phyloP scores from a whole-genome alignment of 2,113 vertebrate genomes.

The Alectura lathami region DNA sequence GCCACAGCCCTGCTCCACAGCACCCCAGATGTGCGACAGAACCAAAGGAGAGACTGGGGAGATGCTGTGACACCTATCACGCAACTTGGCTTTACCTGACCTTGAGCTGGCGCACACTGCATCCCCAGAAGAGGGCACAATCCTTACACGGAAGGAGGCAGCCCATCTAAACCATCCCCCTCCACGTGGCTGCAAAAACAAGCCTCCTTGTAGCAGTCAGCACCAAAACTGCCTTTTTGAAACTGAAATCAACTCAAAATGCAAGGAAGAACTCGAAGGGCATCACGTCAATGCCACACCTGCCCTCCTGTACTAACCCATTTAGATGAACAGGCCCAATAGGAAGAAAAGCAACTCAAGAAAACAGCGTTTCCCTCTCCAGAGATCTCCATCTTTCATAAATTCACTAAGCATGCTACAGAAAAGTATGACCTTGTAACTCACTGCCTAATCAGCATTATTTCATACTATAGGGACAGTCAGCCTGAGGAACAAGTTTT shows the following conservation, averaged over 20 bases:
- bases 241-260: background rate
- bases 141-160: background rate
- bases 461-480: background rate
- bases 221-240: background rate
- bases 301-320: background rate
- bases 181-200: background rate
- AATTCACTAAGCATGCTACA: background rate
- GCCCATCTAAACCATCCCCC: background rate
- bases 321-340: background rate
- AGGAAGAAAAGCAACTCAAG: background rate
- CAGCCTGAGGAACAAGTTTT: background rate
- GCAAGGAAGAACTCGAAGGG: background rate
- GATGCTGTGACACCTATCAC: background rate
- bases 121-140: background rate
- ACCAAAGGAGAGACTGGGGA: background rate
- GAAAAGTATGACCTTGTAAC: background rate
- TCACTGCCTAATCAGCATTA: background rate
- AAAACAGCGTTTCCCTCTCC: background rate
- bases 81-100: background rate
- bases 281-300: background rate
- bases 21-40: background rate
- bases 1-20: background rate
- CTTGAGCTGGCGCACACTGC: rapidly evolving
- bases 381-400: background rate
- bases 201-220: background rate